These are phyloP conservation scores for Siniperca undulata DNA, from an alignment of 2,797 vertebrate species.

Conservation along the genomic window DNA sequence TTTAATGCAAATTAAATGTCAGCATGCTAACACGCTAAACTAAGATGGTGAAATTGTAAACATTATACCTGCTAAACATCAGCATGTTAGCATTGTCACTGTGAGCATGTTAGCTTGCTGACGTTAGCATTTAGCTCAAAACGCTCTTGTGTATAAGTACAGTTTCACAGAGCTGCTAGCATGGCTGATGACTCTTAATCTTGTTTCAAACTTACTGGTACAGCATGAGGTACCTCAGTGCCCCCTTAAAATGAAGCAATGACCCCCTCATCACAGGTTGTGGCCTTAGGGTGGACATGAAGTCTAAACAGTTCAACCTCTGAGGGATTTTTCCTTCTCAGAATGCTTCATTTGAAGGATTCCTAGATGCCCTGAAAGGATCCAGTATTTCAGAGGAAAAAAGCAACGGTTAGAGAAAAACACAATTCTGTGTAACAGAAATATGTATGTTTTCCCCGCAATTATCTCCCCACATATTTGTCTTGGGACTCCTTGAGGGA, in stretches of 20 bases:
- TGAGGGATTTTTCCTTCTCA: background rate
- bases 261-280: background rate
- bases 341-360: slow-evolving; percentile 20
- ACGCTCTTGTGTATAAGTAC: too few species aligned
- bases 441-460: background rate
- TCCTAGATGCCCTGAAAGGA: background rate
- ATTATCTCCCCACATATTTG: background rate
- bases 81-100: background rate
- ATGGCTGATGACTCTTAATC: background rate
- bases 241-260: slow-evolving; percentile 34
- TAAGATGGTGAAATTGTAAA: background rate
- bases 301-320: background rate
- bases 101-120: background rate
- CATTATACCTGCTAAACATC: background rate
- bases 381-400: background rate
- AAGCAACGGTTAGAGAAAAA: background rate
- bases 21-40: background rate
- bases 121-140: background rate
- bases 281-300: background rate
- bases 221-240: slow-evolving; percentile 2
- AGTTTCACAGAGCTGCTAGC: background rate
- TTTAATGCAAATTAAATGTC: background rate
- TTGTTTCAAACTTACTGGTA: background rate
- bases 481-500: background rate
- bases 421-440: background rate